These are phyloP conservation scores for Sylvia borin DNA, from an alignment of 2,797 vertebrate species.

Conservation along the genomic window DNA sequence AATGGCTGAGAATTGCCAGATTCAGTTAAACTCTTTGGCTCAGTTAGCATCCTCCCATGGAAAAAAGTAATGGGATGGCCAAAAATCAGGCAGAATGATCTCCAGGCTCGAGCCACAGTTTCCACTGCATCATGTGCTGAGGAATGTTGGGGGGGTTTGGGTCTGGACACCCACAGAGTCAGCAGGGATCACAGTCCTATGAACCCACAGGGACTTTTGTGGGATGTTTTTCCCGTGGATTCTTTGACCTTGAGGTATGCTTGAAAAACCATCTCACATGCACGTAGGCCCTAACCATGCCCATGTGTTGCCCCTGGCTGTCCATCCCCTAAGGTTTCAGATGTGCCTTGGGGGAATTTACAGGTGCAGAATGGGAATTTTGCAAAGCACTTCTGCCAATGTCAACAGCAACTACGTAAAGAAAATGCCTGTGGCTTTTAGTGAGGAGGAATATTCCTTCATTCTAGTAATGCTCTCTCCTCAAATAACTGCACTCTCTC, in stretches of 20 bases:
- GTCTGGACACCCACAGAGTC: constrained; percentile 42
- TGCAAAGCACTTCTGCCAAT: background rate
- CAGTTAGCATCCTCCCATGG: constrained; percentile 57
- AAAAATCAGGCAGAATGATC: constrained; percentile 61
- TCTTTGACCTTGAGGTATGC: background rate
- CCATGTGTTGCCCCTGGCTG: background rate
- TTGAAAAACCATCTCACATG: background rate
- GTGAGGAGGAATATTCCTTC: background rate
- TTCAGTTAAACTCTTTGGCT: constrained; percentile 57
- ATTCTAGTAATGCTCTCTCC: background rate
- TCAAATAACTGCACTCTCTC: background rate
- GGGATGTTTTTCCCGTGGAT: background rate
- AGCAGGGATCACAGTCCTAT: background rate
- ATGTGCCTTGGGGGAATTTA: background rate
- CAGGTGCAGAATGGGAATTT: constrained; percentile 40
- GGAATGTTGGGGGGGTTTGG: constrained; percentile 44
- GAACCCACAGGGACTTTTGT: background rate
- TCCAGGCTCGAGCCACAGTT: constrained; percentile 37
- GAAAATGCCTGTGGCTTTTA: constrained; percentile 56
- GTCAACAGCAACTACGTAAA: background rate
- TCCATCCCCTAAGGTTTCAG: background rate
- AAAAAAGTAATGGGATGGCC: constrained; percentile 58
- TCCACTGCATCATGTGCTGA: constrained; percentile 63
- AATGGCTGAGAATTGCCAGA: constrained; percentile 52
- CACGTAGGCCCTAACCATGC: background rate